Evolutionary conservation across 2,888 invertebrate species (phyloP), one percentile per base, ranked within the genome.

Genomic region (Caenorhabditis drosophilae): DNA sequence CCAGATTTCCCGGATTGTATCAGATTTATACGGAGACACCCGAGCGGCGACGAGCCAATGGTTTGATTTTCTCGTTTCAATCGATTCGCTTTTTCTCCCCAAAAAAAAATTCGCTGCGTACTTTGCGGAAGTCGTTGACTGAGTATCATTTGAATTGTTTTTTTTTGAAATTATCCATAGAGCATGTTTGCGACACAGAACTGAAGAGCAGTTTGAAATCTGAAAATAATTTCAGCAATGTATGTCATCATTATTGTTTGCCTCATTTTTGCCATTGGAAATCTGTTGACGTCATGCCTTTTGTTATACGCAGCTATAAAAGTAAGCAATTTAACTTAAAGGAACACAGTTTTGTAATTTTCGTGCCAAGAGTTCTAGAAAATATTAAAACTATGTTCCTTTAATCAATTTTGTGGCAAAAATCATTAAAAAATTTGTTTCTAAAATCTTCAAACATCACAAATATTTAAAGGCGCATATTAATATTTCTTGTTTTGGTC

Each of bases 1-100:
- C 81, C 2, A 64, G 80, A n/a, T 82, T 79, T 42, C 81, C 81
- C 7, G 81, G 81, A 1, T 58, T 82, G 1, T 81, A 81, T 59
- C 69, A 71, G 16, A 67, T 80, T 9, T 82, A 81, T 62, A 75
- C 78, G 12, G 81, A 81, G 45, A 79, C 81, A 1, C 81, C 81
- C 9, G 81, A 81, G 35, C 42, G 79, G 26, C 27, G 81, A 38
- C 36, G 80, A 52, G 70, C 79, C 16, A 81, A 81, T 57, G 81
- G 80, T 80, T 40, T 18, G n/a, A 11, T 36, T 12, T 36, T 36
- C 12, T 7, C 36, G 36, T n/a, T n/a, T n/a, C n/a, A n/a, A n/a
- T n/a, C n/a, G n/a, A n/a, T n/a, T n/a, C n/a, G n/a, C n/a, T 9
- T 31, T 31, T 31, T 31, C n/a, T n/a, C n/a, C n/a, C n/a, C n/a